Base-by-base conservation (phyloP, 1,140 invertebrate genomes). In the Lineus longissimus region DNA sequence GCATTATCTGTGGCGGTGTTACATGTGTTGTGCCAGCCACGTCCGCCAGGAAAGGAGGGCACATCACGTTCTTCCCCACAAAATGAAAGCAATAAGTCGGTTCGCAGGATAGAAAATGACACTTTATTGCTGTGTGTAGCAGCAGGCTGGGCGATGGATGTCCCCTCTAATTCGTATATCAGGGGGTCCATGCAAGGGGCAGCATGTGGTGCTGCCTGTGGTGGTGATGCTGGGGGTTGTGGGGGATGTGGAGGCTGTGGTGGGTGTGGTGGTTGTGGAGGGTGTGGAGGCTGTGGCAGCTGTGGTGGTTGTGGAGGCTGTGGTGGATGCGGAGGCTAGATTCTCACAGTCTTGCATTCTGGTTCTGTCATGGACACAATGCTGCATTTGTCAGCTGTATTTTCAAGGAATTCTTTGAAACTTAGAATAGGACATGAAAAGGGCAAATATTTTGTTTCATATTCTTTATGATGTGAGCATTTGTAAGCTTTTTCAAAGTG, bases 11-110 rank as follows among this genome's bases (percentile, higher is more conserved):
- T 77, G 2, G 73, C 75, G 7, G 65, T 80, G 30, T 70, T 80
- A 0, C 74, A 79, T 65, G 76, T 78, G 17, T 68, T 80, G 4
- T 76, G 75, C 58, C 74, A 76, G 67, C 76, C 76, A 15, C 67
- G 72, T 9, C 73, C 73, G 9, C 54, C 54, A 2, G 60, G 57
- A 40, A 74, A 72, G 71, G 54, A 72, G 57, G 73, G 75, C 25
- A 69, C 70, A 6, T 29, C 73, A 1, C 56, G 61, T n/a, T 23
- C 65, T 13, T 31, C 59, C 19, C 63, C 64, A 11, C 19, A 40
- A 17, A 19, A 30, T 11, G 41, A 30, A 13, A 25, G 65, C 11
- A 27, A 33, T 19, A 47, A 43, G 2, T 30, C 31, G 30, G 63
- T 74, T 15, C 33, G 40, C 30, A 33, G 60, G 19, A 43, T 76